Conservation (phyloP, 2,113 vertebrate species). For the Ptilonorhynchus violaceus region DNA sequence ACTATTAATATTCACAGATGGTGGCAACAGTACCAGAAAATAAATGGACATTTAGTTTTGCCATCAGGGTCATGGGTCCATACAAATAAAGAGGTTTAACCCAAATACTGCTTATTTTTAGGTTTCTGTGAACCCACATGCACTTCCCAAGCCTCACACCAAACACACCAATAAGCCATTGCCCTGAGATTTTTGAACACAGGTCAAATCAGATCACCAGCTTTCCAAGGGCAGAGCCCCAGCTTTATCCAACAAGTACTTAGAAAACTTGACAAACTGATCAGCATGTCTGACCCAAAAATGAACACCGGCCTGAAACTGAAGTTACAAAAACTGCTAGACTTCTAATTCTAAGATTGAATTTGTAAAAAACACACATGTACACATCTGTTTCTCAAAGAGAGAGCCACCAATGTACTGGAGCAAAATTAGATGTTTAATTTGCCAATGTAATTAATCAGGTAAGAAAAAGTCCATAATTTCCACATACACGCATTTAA, state of each 20-base stretch:
- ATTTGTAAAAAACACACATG: background rate
- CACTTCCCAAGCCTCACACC: background rate
- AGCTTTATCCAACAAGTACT: background rate
- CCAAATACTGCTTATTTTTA: slow-evolving; percentile 49
- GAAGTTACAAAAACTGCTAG: background rate
- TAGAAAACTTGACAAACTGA: slow-evolving; percentile 3
- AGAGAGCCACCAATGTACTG: background rate
- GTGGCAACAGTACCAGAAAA: background rate
- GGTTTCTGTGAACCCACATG: slow-evolving; percentile 31
- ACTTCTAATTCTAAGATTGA: background rate
- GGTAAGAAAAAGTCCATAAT: background rate
- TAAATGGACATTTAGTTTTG: background rate
- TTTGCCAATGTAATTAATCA: background rate
- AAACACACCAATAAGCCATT: background rate
- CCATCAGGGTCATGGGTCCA: background rate
- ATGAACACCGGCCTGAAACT: background rate
- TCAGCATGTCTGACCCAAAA: background rate
- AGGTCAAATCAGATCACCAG: slow-evolving; percentile 27
- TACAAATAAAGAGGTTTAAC: slow-evolving; percentile 41
- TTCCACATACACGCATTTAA: background rate
- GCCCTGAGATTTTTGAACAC: background rate
- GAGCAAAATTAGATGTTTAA: background rate
- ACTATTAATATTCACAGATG: background rate
- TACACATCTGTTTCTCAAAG: background rate
- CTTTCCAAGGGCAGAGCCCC: background rate